Evolutionary conservation across 1,140 invertebrate genomes (phyloP).

Genomic region (Homarus americanus): DNA sequence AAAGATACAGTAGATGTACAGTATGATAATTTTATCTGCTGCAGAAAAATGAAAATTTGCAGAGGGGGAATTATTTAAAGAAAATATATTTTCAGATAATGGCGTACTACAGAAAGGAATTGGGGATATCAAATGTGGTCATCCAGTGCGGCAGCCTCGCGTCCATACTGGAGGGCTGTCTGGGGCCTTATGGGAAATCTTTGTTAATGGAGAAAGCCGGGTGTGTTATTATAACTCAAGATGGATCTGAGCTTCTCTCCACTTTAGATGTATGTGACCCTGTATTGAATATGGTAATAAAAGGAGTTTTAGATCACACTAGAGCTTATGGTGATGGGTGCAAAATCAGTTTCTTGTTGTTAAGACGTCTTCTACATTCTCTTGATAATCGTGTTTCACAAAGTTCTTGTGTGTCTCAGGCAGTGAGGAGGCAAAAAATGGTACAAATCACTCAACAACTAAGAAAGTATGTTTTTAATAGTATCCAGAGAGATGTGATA

Average conservation of each 20-base stretch:
- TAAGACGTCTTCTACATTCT: slow-evolving; percentile 42
- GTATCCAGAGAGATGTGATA: slow-evolving; percentile 48
- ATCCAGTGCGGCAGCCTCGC: slow-evolving; percentile 51
- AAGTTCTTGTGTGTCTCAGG: not conserved
- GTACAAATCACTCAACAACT: slow-evolving; percentile 45
- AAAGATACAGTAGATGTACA: too few species aligned
- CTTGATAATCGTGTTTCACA: slow-evolving; percentile 37
- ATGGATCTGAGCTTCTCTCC: slow-evolving; percentile 45
- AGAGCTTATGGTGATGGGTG: slow-evolving; percentile 48
- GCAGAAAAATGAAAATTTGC: too few species aligned
- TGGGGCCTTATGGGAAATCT: slow-evolving; percentile 41
- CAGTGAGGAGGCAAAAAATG: slow-evolving; percentile 33
- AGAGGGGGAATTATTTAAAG: too few species aligned
- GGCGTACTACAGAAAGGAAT: slow-evolving; percentile 36
- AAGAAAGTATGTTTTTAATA: slow-evolving; percentile 29
- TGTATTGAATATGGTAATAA: slow-evolving; percentile 32
- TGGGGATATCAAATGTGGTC: slow-evolving; percentile 39
- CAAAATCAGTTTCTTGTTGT: slow-evolving; percentile 39
- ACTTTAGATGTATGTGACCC: slow-evolving; percentile 51
- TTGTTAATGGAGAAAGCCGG: slow-evolving; percentile 52
- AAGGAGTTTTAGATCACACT: slow-evolving; percentile 34
- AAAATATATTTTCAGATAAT: slow-evolving; percentile 14
- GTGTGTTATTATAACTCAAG: slow-evolving; percentile 58
- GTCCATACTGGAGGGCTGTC: slow-evolving; percentile 38
- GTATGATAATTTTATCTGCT: too few species aligned